Evolutionary conservation across 1,140 invertebrate genomes (phyloP).

Genomic region (Heliothis subflexa): DNA sequence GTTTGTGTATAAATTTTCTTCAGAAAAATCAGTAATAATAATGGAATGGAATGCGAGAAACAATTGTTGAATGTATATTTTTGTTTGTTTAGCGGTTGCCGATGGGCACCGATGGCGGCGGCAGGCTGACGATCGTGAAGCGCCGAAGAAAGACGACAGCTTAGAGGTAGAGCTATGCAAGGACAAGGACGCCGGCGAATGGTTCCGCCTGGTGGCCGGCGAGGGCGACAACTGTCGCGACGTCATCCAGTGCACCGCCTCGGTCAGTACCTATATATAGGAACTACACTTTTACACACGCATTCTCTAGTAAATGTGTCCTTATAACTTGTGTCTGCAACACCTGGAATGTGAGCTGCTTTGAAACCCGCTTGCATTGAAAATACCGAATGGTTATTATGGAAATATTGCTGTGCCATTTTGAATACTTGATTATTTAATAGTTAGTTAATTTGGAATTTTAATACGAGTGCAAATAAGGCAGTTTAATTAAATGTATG

Average conservation of each 20-base stretch:
- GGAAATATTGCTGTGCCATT: constrained; percentile 15
- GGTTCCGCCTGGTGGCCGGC: constrained; percentile 95
- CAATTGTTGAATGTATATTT: constrained; percentile 4
- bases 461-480: constrained; percentile 23
- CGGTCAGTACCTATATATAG: constrained; percentile 86
- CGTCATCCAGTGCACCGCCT: constrained; percentile 98
- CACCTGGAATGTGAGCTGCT: constrained; percentile 23
- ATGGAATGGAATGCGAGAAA: neutral
- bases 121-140: constrained; percentile 78
- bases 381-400: constrained; percentile 15
- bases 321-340: neutral
- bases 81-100: constrained; percentile 60
- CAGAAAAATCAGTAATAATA: neutral
- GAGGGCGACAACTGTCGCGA: constrained; percentile 97
- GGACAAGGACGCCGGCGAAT: constrained; percentile 98
- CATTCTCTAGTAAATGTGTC: constrained; percentile 45
- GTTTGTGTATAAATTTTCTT: neutral
- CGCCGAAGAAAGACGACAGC: constrained; percentile 93
- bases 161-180: constrained; percentile 96
- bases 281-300: constrained; percentile 12
- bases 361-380: constrained; percentile 39
- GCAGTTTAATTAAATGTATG: constrained; percentile 43
- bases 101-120: constrained; percentile 83
- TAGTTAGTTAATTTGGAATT: constrained; percentile 32
- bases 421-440: constrained; percentile 32